phyloP scores from a whole-genome alignment of 2,113 vertebrate genomes.

The Mandrillus leucophaeus region DNA sequence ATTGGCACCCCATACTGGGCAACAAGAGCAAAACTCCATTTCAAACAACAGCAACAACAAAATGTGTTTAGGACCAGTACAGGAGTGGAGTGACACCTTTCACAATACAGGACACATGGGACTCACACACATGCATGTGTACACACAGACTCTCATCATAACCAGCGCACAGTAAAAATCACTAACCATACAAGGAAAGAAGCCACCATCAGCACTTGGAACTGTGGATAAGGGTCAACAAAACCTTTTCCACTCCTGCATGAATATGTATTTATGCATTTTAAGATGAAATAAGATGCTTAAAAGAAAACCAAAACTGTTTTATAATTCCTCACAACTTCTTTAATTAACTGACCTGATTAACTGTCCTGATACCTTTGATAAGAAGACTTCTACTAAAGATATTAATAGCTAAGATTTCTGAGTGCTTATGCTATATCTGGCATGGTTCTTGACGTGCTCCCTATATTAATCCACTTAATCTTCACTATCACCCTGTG shows the following conservation, averaged over 20 bases:
- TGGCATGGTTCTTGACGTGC: background rate
- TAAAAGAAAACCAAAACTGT: background rate
- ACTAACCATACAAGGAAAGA: background rate
- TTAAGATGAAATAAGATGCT: background rate
- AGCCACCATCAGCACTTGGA: background rate
- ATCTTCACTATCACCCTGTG: background rate
- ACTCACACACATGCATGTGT: background rate
- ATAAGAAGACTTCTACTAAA: background rate
- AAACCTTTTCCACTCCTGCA: background rate
- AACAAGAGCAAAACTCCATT: too few species aligned
- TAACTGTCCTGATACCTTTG: background rate
- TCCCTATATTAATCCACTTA: background rate
- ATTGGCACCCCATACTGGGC: too few species aligned
- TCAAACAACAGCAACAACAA: too few species aligned
- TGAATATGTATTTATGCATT: background rate
- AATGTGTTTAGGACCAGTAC: background rate
- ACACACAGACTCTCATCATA: background rate
- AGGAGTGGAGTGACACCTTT: background rate
- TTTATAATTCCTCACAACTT: background rate
- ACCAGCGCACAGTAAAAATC: background rate
- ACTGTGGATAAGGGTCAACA: background rate
- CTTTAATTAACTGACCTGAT: conserved; percentile 18
- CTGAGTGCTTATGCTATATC: background rate
- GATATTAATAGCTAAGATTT: background rate
- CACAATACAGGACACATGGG: background rate